These are phyloP conservation scores for Eulemur coronatus DNA, from an alignment of 2,797 vertebrate species.

Conservation along the genomic window DNA sequence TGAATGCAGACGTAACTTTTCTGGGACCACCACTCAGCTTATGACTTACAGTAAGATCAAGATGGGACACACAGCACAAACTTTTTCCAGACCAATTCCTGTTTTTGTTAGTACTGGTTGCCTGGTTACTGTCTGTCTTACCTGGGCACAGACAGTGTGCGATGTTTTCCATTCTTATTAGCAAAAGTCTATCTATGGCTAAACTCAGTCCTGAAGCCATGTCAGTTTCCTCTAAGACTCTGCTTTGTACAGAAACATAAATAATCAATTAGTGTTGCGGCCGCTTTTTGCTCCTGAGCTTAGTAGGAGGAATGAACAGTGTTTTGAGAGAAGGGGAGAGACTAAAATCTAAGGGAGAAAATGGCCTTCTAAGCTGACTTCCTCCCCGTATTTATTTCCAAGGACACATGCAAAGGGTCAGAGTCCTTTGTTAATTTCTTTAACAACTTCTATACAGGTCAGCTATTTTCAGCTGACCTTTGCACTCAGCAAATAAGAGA, in stretches of 20 bases:
- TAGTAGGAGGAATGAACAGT: no score
- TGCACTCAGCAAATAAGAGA: no score
- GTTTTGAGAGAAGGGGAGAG: no score
- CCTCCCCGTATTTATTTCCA: no score
- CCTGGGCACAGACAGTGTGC: background rate
- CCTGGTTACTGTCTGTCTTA: background rate
- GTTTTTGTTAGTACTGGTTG: background rate
- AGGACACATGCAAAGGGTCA: no score
- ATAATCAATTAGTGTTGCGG: background rate
- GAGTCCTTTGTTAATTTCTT: no score
- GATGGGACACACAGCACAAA: accelerated
- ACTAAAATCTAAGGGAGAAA: no score
- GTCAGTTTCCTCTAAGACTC: background rate
- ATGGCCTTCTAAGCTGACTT: no score
- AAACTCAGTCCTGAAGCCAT: background rate
- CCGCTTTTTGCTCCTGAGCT: no score
- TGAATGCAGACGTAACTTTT: background rate
- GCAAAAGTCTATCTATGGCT: background rate
- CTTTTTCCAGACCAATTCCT: background rate
- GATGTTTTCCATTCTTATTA: background rate
- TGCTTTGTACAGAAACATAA: background rate
- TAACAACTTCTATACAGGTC: no score
- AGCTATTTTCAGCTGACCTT: no score
- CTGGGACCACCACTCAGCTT: background rate
- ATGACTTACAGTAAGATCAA: background rate